Evolutionary conservation across 1,140 invertebrate genomes (phyloP).

Genomic region (Micrasema longulum): DNA sequence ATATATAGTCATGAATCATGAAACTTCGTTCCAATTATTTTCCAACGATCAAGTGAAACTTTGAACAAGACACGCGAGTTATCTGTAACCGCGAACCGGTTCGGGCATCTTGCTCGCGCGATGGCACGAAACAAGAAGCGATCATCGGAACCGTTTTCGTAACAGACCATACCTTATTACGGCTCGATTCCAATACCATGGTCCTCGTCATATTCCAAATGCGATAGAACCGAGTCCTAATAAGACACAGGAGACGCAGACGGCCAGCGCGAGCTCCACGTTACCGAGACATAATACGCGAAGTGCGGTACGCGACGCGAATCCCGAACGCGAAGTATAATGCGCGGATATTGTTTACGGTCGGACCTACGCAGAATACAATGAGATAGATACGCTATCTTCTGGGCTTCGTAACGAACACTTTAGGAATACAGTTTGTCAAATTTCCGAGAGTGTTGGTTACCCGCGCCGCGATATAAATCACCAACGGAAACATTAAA

Average conservation of each 20-base stretch:
- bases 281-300: too few relatives aligned
- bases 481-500: conserved; percentile 2
- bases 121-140: conserved; percentile 13
- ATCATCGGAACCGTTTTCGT: conserved; percentile 34
- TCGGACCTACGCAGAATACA: conserved; percentile 23
- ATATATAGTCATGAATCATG: too few relatives aligned
- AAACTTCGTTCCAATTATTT: conserved; percentile 18
- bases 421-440: conserved; percentile 3
- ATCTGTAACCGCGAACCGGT: conserved; percentile 1
- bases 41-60: conserved; percentile 16
- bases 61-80: conserved; percentile 1
- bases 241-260: too few relatives aligned
- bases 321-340: conserved; percentile 21
- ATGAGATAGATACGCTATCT: conserved; percentile 31
- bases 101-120: conserved; percentile 3
- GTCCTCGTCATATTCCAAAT: too few relatives aligned
- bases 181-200: conserved; percentile 14
- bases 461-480: neutral
- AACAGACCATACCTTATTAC: conserved; percentile 29
- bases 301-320: conserved; percentile 1
- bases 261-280: too few relatives aligned
- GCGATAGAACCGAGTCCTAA: too few relatives aligned
- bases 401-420: conserved; percentile 9
- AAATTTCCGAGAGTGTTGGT: neutral
- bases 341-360: conserved; percentile 29